Conservation (phyloP, 2,888 invertebrate genomes). For the Fabriciana adippe region DNA sequence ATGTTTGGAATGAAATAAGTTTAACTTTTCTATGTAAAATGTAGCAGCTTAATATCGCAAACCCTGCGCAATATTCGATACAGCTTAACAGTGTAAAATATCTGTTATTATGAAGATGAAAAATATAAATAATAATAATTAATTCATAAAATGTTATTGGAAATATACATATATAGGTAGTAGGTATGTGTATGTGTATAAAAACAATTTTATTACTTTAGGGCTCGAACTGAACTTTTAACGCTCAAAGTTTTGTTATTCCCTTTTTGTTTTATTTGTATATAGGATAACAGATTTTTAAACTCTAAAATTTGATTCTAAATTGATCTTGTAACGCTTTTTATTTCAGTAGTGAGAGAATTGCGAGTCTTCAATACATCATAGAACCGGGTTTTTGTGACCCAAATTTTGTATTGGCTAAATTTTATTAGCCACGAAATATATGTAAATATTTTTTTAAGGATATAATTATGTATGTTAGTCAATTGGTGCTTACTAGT, state of each 20-base stretch:
- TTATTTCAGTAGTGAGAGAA: background rate
- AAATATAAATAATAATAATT: slow-evolving; percentile 3
- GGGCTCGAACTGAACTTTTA: slow-evolving; percentile 26
- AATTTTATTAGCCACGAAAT: slow-evolving; percentile 68
- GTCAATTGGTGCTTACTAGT: slow-evolving; percentile 82
- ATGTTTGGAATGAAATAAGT: slow-evolving; percentile 5
- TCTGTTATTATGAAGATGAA: background rate
- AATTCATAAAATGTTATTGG: background rate
- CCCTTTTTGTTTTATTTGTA: background rate
- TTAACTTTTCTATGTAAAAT: slow-evolving; percentile 18
- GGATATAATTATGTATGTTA: slow-evolving; percentile 55
- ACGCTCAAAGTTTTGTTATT: slow-evolving; percentile 28
- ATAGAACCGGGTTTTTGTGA: slow-evolving; percentile 37
- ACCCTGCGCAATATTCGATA: slow-evolving; percentile 8
- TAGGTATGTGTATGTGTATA: background rate
- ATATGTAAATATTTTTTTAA: slow-evolving; percentile 60
- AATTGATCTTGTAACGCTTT: background rate
- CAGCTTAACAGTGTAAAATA: slow-evolving; percentile 15
- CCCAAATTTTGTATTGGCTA: slow-evolving; percentile 59
- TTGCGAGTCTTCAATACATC: slow-evolving; percentile 1
- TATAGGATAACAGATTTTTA: slow-evolving; percentile 1
- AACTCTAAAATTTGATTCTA: slow-evolving; percentile 9
- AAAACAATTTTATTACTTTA: slow-evolving; percentile 10
- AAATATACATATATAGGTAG: background rate
- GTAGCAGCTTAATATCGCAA: slow-evolving; percentile 20